Conservation (phyloP, 2,888 invertebrate species). For the Rugalucina vietnamica region DNA sequence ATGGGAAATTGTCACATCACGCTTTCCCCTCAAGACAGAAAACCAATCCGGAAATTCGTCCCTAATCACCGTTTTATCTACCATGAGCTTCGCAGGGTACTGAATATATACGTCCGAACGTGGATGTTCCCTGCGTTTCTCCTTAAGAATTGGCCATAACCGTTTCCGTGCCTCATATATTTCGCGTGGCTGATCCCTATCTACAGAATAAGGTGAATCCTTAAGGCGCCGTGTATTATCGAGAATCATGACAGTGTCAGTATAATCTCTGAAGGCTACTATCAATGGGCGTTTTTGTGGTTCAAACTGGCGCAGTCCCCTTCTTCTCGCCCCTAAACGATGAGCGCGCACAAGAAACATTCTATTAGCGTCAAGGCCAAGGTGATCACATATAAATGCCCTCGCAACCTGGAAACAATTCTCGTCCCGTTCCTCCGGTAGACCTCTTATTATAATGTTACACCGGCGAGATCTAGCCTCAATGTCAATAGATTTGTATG, state of each 20-base stretch:
- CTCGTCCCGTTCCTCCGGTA: constrained; percentile 18
- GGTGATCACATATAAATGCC: constrained; percentile 6
- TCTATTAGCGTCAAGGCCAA: constrained; percentile 10
- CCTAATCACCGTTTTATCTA: not conserved
- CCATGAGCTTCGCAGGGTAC: not conserved
- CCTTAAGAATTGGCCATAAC: not conserved
- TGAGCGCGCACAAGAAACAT: constrained; percentile 25
- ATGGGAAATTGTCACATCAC: not conserved
- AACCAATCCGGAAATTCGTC: constrained; percentile 17
- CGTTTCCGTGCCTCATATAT: not conserved
- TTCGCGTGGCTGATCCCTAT: constrained; percentile 3
- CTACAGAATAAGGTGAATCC: not conserved
- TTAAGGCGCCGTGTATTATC: not conserved
- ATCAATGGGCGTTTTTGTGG: not conserved
- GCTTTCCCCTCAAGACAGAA: not conserved
- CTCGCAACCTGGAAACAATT: constrained; percentile 19
- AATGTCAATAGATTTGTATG: constrained; percentile 35
- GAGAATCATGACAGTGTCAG: not conserved
- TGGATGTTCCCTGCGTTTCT: not conserved
- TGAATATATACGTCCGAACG: not conserved
- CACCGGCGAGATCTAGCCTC: constrained; percentile 27
- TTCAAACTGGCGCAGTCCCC: not conserved
- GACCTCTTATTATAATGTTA: constrained; percentile 22
- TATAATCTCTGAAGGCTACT: not conserved
- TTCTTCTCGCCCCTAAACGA: not conserved